Evolutionary conservation across 1,140 invertebrate species (phyloP), one percentile per base, ranked within the genome.

Genomic region (Drosophila lacteicornis): DNA sequence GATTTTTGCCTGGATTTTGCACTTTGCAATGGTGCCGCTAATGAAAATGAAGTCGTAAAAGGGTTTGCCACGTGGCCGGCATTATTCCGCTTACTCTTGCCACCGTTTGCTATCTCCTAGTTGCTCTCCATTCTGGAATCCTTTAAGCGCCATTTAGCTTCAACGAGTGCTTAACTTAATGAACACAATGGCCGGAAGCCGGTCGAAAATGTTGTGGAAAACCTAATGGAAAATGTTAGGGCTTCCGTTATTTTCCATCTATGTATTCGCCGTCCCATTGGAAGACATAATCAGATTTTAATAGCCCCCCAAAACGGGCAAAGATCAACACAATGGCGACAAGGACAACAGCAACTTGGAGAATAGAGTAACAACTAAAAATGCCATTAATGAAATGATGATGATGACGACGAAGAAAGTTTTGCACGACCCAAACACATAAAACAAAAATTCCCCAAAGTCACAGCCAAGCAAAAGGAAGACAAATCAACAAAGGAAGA

Each of bases 361-460:
- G 51, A 57, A 66, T 75, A 73, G 25, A 50, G 45, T 36, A 58
- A 61, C 65, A 79, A 82, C 81, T 84, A 85, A 79, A 86, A 59
- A 67, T 66, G 51, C 53, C 83, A 86, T 86, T 86, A 87, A 86
- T 87, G 83, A 60, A 74, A 73, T 45, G 70, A 74, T 74, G 70
- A 74, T 73, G 70, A 74, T 50, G 75, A 55, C 43, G 53, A 46
- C 46, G 57, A 70, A 55, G 67, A 86, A 86, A 85, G 55, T 81
- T 85, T 78, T 60, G 47, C 57, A 80, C 81, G 77, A 63, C 82
- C 82, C 69, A 86, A 85, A 82, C 69, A 82, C 82, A 85, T 85
- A 75, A 85, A 86, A 82, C 69, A 66, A 76, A 76, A 75, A 75
- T 75, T 57, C n/a, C 74, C 75, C 75, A 85, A 78, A 85, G 67